These are phyloP conservation scores for Hymenopus coronatus DNA, from an alignment of 2,888 invertebrate species.

Conservation along the genomic window DNA sequence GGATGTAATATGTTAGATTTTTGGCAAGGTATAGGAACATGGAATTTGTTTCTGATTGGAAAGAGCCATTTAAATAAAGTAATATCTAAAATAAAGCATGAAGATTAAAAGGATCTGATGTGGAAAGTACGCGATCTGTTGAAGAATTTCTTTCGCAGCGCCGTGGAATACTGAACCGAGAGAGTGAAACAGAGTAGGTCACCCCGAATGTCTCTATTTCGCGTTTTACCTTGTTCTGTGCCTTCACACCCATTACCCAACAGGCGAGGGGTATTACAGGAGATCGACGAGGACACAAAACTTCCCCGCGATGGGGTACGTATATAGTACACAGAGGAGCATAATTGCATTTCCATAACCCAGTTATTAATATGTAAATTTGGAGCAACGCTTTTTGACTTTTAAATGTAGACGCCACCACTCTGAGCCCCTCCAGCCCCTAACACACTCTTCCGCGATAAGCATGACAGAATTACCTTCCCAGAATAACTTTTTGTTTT, in stretches of 20 bases:
- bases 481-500: neutral
- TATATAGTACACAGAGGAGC: conserved; percentile 11
- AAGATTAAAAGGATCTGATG: no score
- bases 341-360: conserved; percentile 53
- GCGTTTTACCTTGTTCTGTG: neutral
- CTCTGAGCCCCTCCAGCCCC: neutral
- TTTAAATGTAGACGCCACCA: conserved; percentile 42
- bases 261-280: neutral
- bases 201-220: neutral
- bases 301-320: neutral
- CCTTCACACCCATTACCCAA: neutral
- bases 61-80: no score
- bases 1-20: no score
- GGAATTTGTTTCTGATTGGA: no score
- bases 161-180: neutral
- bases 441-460: neutral
- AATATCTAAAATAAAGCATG: no score
- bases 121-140: neutral
- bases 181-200: neutral
- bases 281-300: neutral
- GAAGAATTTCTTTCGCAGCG: neutral
- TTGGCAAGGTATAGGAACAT: no score
- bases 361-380: conserved; percentile 50
- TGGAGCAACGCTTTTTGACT: conserved; percentile 43
- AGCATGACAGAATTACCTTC: conserved; percentile 2